These are phyloP conservation scores for Acipenser oxyrinchus DNA, from an alignment of 2,797 vertebrate species.

Conservation along the genomic window DNA sequence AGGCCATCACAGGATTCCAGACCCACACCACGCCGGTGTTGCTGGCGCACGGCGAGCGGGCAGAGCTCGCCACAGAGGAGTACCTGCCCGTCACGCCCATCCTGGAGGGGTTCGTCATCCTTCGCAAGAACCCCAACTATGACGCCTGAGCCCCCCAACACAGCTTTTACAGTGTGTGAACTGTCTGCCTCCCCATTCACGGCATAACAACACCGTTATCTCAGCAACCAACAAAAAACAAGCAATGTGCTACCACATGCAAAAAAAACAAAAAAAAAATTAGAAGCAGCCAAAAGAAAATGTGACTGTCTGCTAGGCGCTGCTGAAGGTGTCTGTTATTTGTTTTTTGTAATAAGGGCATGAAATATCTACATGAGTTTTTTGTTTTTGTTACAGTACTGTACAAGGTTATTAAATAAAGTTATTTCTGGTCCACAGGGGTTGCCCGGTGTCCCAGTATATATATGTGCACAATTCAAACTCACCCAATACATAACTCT, in stretches of 20 bases:
- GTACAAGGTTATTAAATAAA: slow-evolving; percentile 48
- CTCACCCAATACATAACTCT: no score
- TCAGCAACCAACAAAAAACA: no score
- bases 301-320: no score
- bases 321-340: not conserved
- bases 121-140: slow-evolving; percentile 94
- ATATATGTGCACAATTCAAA: no score
- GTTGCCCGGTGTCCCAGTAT: no score
- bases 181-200: no score
- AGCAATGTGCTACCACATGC: no score
- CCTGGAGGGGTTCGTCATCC: slow-evolving; percentile 92
- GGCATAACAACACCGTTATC: no score
- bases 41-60: slow-evolving; percentile 87
- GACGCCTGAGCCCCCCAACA: slow-evolving; percentile 62
- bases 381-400: slow-evolving; percentile 56
- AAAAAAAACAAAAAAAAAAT: no score
- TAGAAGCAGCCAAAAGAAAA: no score
- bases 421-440: slow-evolving; percentile 30
- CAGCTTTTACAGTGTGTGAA: no score
- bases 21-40: slow-evolving; percentile 94
- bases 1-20: slow-evolving; percentile 97
- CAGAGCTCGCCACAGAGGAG: slow-evolving; percentile 93
- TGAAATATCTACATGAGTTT: slow-evolving; percentile 29
- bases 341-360: slow-evolving; percentile 49
- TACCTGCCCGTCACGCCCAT: slow-evolving; percentile 88